Evolutionary conservation across 2,888 invertebrate species (phyloP), one percentile per base, ranked within the genome.

Genomic region (Yponomeuta plumbellus): DNA sequence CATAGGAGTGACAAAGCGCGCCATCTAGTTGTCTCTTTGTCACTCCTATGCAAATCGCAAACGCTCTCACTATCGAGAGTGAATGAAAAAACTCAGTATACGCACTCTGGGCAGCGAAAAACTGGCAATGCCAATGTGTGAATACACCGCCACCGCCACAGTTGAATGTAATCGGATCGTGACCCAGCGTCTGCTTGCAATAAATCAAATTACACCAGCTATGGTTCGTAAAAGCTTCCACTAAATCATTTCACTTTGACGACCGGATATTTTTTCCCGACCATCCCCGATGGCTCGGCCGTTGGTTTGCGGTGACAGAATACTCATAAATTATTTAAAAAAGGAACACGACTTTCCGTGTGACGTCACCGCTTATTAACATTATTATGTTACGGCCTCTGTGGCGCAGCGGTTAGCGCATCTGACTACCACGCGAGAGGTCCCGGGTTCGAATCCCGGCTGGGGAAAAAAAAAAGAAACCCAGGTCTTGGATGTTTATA

Each of bases 191-290:
- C 68, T 57, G 20, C 34, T 65, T 65, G 20, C 22, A 8, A 66
- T 79, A 80, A 78, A 78, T 80, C 79, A 77, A 69, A 76, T 76
- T 73, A 76, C 72, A 70, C 73, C 75, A 76, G 75, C 71, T 72
- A 73, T 72, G 71, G 68, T 72, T 68, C 66, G 70, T 74, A 67
- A 61, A 74, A 70, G 70, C 73, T 65, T 70, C 39, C 70, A 70
- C 72, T 78, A 76, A 76, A 68, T 66, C 65, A 66, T 59, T 34
- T 66, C 59, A 66, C 65, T 22, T 66, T 66, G 65, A 65, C 65
- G 65, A 65, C 65, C 34, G 17, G 56, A 57, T 56, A 57, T 65
- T 57, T 65, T 61, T 59, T 52, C 17, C 20, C 22, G 59, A 21
- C 59, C 23, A 13, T 13, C 59, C 23, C 23, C 59, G 59, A 20